A percentile compares a stretch with the other conserved stretches of the same genome.
Evolutionary conservation across 1,140 invertebrate genomes (phyloP).

Genomic region (Drosophila virilis): DNA sequence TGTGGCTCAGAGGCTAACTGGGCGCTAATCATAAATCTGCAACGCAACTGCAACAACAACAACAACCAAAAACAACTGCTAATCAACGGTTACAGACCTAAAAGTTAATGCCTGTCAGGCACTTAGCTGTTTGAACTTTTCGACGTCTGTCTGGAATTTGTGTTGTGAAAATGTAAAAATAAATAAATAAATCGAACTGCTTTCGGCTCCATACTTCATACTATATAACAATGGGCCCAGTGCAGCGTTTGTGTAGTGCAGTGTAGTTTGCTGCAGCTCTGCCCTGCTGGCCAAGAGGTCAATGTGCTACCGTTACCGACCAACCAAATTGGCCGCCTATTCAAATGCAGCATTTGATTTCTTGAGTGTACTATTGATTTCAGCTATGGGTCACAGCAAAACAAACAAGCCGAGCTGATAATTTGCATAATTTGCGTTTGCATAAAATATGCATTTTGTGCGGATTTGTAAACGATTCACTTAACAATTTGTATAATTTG

Average conservation of each 20-base stretch:
- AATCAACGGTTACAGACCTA: conserved; percentile 66
- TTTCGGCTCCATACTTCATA: conserved; percentile 27
- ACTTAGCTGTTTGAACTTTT: conserved; percentile 80
- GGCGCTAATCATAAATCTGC: conserved; percentile 79
- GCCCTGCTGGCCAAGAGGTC: conserved; percentile 54
- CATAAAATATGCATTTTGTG: conserved; percentile 64
- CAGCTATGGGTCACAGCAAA: conserved; percentile 8
- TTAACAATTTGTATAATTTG: conserved; percentile 28
- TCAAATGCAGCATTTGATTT: conserved; percentile 64
- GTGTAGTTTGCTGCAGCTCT: conserved; percentile 7
- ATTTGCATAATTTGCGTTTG: conserved; percentile 71
- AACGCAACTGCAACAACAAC: conserved; percentile 61
- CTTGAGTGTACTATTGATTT: conserved; percentile 43
- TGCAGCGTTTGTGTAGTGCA: conserved; percentile 11
- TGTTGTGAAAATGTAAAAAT: conserved; percentile 66
- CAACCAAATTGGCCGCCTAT: conserved; percentile 56
- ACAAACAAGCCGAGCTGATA: conserved; percentile 51
- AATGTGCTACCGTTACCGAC: conserved; percentile 71
- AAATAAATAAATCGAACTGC: conserved; percentile 75
- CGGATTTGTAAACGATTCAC: conserved; percentile 26
- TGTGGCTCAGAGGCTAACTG: conserved; percentile 46
- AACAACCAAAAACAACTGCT: conserved; percentile 35
- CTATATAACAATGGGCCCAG: conserved; percentile 34
- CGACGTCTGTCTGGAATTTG: conserved; percentile 61
- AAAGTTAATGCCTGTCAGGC: conserved; percentile 78